phyloP scores from a whole-genome alignment of 2,888 invertebrate species.

The Allophyes oxyacanthae region DNA sequence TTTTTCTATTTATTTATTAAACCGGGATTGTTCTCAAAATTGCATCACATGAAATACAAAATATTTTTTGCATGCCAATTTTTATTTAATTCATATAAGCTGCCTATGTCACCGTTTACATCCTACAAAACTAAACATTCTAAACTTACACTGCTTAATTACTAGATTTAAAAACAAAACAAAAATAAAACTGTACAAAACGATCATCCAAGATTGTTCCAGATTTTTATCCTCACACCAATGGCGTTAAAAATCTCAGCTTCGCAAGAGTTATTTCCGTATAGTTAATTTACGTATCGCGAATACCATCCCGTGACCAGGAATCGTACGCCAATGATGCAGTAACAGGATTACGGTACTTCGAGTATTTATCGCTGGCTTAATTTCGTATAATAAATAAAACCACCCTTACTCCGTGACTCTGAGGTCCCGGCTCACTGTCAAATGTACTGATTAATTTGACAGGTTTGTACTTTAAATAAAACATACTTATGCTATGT shows the following conservation, averaged over 20 bases:
- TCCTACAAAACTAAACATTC: too few relatives aligned
- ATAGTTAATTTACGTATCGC: conserved; percentile 1
- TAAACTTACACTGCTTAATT: too few relatives aligned
- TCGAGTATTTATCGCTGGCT: conserved; percentile 75
- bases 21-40: too few relatives aligned
- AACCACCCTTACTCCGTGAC: conserved; percentile 66
- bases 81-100: too few relatives aligned
- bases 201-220: too few relatives aligned
- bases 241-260: background rate
- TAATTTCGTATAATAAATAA: conserved; percentile 70
- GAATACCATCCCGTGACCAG: conserved; percentile 35
- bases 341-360: conserved; percentile 78
- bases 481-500: conserved; percentile 43
- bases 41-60: too few relatives aligned
- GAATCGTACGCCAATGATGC: conserved; percentile 68
- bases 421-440: conserved; percentile 58
- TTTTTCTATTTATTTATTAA: too few relatives aligned
- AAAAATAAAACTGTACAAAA: too few relatives aligned
- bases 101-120: too few relatives aligned
- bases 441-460: conserved; percentile 65
- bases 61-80: too few relatives aligned
- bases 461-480: conserved; percentile 57
- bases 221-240: too few relatives aligned
- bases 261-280: background rate
- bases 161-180: too few relatives aligned